Evolutionary conservation across 2,888 invertebrate genomes (phyloP), one percentile per base, ranked within the genome.

Genomic region (Rotaria socialis): DNA sequence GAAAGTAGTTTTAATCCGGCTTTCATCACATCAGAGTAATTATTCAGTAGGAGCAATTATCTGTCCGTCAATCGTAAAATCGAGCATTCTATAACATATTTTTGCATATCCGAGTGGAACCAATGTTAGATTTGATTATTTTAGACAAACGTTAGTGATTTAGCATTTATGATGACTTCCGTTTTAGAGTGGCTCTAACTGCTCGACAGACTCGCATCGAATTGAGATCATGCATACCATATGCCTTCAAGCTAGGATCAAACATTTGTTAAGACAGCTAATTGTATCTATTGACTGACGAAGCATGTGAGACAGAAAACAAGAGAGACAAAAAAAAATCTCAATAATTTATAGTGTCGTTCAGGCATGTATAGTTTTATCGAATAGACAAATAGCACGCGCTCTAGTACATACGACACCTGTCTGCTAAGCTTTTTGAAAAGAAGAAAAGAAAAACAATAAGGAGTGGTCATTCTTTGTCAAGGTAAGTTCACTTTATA

Each of bases 201-300:
- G 16, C 41, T 67, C 22, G 2, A 55, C 55, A 55, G 22, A 55
- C 19, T 55, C 35, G 5, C 35, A 35, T 35, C 35, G 67, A 35
- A 67, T 35, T 35, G 35, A 67, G 27, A 35, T 35, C 35, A 35
- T 27, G 14, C 1, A 67, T 67, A 67, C 16, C 67, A 67, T 67
- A 67, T 67, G 67, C 27, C 67, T 67, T 67, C 67, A 11, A 67
- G 67, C 67, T 35, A 67, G 67, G 67, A 67, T 67, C 67, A 67
- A 67, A 67, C 67, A 67, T 67, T 67, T 41, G 3, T 67, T 35
- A 67, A 67, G 35, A 35, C 35, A 67, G 67, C 67, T 67, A 67
- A 67, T 67, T 67, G 67, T 67, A 67, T 67, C 67, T 27, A 35
- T 67, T 67, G 67, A 19, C 67, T 7, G 16, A 41, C 14, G 67